phyloP scores from a whole-genome alignment of 2,797 vertebrate species.

The Sebastes nivosus region DNA sequence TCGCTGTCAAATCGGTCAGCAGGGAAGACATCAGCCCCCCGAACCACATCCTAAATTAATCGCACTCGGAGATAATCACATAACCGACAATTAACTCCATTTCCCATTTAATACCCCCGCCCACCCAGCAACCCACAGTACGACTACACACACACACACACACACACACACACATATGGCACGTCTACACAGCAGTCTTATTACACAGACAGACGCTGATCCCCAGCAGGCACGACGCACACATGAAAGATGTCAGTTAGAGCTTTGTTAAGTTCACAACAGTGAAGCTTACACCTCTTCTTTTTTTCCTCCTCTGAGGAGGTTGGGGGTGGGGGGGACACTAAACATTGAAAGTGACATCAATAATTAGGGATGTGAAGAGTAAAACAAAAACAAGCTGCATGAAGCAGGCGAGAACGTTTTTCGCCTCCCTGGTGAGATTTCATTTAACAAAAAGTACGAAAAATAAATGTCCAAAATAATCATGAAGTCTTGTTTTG shows the following conservation, averaged over 20 bases:
- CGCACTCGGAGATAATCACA: conserved; percentile 48
- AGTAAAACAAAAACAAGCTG: not conserved
- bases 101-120: conserved; percentile 29
- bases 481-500: not conserved
- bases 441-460: not conserved
- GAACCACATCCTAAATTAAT: conserved; percentile 57
- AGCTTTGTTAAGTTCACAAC: conserved; percentile 35
- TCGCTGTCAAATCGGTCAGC: conserved; percentile 30
- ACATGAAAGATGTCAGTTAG: conserved; percentile 34
- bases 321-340: not conserved
- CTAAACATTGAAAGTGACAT: conserved; percentile 38
- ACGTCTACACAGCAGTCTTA: conserved; percentile 29
- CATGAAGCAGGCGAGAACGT: not conserved
- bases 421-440: not conserved
- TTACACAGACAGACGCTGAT: conserved; percentile 36
- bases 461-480: not conserved
- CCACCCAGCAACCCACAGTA: not conserved
- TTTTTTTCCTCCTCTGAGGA: not conserved
- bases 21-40: conserved; percentile 20
- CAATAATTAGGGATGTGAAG: conserved; percentile 1
- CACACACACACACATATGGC: conserved; percentile 9
- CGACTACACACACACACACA: not conserved
- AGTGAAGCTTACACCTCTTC: not conserved
- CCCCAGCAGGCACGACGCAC: conserved; percentile 50
- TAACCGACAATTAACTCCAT: conserved; percentile 54